Percentiles rank a stretch among this genome's conserved stretches.
phyloP scores from a whole-genome alignment of 2,888 invertebrate genomes.

The Leucophora obtusa region DNA sequence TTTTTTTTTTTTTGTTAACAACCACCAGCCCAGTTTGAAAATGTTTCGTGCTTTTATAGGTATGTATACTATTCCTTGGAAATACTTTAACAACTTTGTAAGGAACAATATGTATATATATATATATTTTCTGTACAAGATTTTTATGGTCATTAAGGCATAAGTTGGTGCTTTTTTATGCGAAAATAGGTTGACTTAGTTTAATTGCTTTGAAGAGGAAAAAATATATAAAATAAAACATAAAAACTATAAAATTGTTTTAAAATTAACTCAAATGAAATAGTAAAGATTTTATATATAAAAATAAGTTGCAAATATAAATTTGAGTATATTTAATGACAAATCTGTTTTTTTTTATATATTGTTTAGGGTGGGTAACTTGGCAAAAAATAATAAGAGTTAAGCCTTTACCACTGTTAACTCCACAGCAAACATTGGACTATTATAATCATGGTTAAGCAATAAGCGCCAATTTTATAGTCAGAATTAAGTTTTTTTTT shows the following conservation, averaged over 20 bases:
- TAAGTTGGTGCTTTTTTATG: conserved; percentile 20
- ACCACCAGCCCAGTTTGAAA: not conserved
- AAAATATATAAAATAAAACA: not conserved
- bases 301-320: no score
- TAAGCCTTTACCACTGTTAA: no score
- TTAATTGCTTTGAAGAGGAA: conserved; percentile 49
- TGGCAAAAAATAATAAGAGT: no score
- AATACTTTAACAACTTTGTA: not conserved
- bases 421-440: no score
- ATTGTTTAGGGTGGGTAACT: no score
- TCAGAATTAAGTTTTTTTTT: no score
- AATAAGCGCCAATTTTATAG: no score
- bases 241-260: not conserved
- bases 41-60: not conserved
- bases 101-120: not conserved
- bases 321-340: no score
- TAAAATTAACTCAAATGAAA: not conserved
- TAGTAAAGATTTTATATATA: no score
- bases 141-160: conserved; percentile 61
- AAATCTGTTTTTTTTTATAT: no score
- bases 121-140: conserved; percentile 14
- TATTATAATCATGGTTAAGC: no score
- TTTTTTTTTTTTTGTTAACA: conserved; percentile 2
- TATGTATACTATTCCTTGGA: not conserved
- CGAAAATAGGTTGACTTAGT: conserved; percentile 52